These are phyloP conservation scores for Mus caroli DNA, from an alignment of 2,797 vertebrate genomes.

Conservation along the genomic window DNA sequence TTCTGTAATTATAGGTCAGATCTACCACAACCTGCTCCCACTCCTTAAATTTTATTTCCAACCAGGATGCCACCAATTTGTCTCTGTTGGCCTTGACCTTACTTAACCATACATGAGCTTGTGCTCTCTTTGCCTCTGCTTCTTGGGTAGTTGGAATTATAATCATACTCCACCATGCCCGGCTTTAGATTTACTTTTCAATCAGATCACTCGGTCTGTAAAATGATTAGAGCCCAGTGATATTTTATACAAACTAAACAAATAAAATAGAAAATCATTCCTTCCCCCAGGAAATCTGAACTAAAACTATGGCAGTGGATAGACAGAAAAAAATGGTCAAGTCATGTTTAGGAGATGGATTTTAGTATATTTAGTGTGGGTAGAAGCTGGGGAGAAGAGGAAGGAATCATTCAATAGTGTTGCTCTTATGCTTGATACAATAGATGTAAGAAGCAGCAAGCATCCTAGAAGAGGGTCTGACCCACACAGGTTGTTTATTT, in stretches of 20 bases:
- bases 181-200: constrained; percentile 16
- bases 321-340: background rate
- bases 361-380: background rate
- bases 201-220: background rate
- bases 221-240: background rate
- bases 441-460: background rate
- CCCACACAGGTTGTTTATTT: background rate
- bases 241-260: background rate
- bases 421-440: background rate
- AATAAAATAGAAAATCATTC: background rate
- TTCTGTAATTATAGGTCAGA: background rate
- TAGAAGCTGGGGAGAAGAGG: background rate
- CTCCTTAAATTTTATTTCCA: background rate
- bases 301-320: background rate
- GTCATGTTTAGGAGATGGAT: background rate
- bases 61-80: background rate
- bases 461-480: background rate
- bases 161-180: background rate
- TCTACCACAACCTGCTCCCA: background rate
- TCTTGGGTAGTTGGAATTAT: background rate
- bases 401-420: background rate
- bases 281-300: background rate
- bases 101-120: background rate
- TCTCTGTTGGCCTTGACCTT: background rate
- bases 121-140: background rate